phyloP scores from a whole-genome alignment of 2,888 invertebrate genomes.

The Dasysyrphus albostriatus region DNA sequence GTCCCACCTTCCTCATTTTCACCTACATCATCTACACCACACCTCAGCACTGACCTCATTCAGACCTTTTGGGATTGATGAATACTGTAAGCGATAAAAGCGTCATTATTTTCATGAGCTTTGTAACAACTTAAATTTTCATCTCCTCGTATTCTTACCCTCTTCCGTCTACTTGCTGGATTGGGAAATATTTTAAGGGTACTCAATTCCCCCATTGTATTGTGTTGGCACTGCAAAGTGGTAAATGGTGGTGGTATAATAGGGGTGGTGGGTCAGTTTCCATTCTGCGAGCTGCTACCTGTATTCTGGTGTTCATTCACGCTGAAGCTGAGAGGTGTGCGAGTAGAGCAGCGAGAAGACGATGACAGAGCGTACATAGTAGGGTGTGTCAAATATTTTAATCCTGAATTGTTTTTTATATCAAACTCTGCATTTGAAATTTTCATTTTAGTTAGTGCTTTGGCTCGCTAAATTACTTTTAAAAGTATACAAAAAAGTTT shows the following conservation, averaged over 20 bases:
- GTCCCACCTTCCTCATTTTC: slow-evolving; percentile 54
- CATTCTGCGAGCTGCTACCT: slow-evolving; percentile 37
- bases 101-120: slow-evolving; percentile 70
- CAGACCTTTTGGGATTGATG: slow-evolving; percentile 60
- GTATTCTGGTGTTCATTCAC: slow-evolving; percentile 40
- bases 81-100: slow-evolving; percentile 73
- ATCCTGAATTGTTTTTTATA: no score
- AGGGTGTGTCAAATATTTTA: no score
- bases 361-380: slow-evolving; percentile 56
- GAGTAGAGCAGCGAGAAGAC: slow-evolving; percentile 26
- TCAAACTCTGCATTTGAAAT: no score
- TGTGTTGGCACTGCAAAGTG: slow-evolving; percentile 70
- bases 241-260: slow-evolving; percentile 30
- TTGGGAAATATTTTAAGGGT: slow-evolving; percentile 70
- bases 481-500: no score
- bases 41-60: slow-evolving; percentile 1
- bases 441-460: no score
- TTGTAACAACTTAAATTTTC: slow-evolving; percentile 69
- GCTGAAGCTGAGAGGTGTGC: slow-evolving; percentile 40
- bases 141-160: slow-evolving; percentile 44
- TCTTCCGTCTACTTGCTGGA: slow-evolving; percentile 17
- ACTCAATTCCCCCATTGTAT: slow-evolving; percentile 71
- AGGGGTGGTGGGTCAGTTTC: slow-evolving; percentile 51
- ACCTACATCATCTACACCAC: neutral
- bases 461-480: no score